Conservation (phyloP, 2,113 vertebrate genomes). For the Mobula birostris region DNA sequence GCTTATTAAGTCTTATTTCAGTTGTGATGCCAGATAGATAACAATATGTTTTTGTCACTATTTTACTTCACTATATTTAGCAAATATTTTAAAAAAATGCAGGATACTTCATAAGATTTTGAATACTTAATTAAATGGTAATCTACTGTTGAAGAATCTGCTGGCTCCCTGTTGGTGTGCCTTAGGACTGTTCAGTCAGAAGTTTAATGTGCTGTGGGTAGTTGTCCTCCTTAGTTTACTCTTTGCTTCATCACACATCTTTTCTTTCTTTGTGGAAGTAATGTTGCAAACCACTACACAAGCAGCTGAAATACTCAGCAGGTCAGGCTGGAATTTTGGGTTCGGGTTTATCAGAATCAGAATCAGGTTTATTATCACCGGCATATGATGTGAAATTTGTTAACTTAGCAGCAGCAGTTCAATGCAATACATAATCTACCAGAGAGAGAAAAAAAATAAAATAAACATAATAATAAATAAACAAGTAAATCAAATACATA, state of each 20-base stretch:
- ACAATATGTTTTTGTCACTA: neutral
- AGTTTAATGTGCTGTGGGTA: neutral
- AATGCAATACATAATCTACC: too few relatives aligned
- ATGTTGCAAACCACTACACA: neutral
- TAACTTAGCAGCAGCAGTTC: too few relatives aligned
- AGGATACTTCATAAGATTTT: neutral
- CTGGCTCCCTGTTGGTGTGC: neutral
- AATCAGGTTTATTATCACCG: too few relatives aligned
- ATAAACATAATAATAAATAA: too few relatives aligned
- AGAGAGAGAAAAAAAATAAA: too few relatives aligned
- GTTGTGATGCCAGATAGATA: neutral
- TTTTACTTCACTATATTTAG: neutral
- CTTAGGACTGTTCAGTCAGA: neutral
- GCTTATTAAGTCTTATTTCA: neutral
- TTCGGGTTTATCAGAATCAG: neutral
- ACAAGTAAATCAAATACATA: too few relatives aligned
- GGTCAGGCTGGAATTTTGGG: neutral
- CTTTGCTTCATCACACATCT: neutral
- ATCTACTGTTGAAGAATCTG: neutral
- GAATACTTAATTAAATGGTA: conserved; percentile 9
- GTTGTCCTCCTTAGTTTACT: neutral
- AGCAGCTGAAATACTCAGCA: too few relatives aligned
- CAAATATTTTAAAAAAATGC: neutral
- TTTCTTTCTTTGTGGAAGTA: neutral
- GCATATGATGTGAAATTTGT: too few relatives aligned